Base-by-base conservation (phyloP, 2,113 vertebrate genomes). In the Spheniscus mendiculus region DNA sequence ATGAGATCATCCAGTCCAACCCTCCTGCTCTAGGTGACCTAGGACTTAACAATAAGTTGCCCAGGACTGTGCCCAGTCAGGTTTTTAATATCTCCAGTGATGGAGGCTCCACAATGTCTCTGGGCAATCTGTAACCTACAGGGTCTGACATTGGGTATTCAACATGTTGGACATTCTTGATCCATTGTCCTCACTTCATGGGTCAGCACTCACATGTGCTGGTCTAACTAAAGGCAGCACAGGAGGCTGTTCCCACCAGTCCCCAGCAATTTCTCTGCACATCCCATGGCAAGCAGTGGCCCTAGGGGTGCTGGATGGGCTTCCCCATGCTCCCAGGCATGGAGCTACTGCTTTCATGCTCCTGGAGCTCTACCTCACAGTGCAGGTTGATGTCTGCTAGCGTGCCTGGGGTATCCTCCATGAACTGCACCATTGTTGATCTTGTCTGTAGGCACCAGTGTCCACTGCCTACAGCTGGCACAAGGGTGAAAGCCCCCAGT, bases 171-270 rank as follows among this genome's bases (percentile, higher is more conserved):
- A 27, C 16, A 12, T 50, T 44, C n/a, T n/a, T 83, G n/a, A 56
- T 32, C 45, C 56, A 21, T 38, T 56, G 27, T n/a, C 53, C 26
- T 79, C 29, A 5, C 52, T 50, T 72, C 52, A 66, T 30, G 45
- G 30, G 6, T 8, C 3, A 3, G 22, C 40, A 38, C 17, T 49
- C 6, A 17, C 0, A 0, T 67, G 32, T 42, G 26, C 26, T 66
- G n/a, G 8, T 56, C 47, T 83, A 47, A 83, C 11, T 47, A 17
- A 67, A 67, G 34, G 12, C 23, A 62, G 17, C 22, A 30, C 19
- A 26, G 16, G 20, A 83, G 5, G 7, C 16, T 67, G 23, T 87
- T 87, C 12, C 45, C 15, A 83, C 26, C 11, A 72, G 18, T 5
- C 8, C 6, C 11, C 36, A 62, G 27, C 23, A 38, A 55, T 21